phyloP scores from a whole-genome alignment of 2,113 vertebrate genomes.

The Entelurus aequoreus region DNA sequence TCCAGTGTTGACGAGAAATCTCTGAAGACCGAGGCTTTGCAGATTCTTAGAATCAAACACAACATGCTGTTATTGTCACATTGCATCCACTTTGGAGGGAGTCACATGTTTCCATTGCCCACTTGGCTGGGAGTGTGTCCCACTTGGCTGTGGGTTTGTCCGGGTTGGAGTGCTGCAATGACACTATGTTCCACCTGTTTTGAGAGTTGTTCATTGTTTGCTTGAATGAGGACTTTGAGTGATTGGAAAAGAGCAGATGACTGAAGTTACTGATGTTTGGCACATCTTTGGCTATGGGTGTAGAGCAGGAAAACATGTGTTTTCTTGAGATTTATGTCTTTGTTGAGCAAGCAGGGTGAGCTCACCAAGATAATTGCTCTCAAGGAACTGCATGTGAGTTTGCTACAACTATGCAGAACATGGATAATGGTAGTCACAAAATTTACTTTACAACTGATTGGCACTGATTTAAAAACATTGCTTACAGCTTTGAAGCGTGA shows the following conservation, averaged over 20 bases:
- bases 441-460: background rate
- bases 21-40: background rate
- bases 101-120: constrained; percentile 48
- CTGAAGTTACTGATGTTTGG: constrained; percentile 28
- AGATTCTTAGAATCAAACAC: constrained; percentile 4
- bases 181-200: constrained; percentile 52
- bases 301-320: constrained; percentile 3
- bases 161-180: constrained; percentile 37
- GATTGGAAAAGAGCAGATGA: constrained; percentile 21
- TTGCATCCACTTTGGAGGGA: constrained; percentile 35
- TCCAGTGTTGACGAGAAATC: background rate
- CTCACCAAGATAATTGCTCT: constrained; percentile 20
- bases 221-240: constrained; percentile 19
- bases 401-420: constrained; percentile 17
- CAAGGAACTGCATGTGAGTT: constrained; percentile 18
- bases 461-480: background rate
- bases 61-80: constrained; percentile 19
- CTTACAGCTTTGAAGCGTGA: background rate
- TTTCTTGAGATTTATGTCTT: constrained; percentile 18
- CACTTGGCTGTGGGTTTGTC: constrained; percentile 35
- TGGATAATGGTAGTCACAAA: background rate
- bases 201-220: constrained; percentile 42
- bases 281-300: constrained; percentile 7
- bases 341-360: constrained; percentile 40
- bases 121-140: background rate